Evolutionary conservation across 2,888 invertebrate genomes (phyloP).

Genomic region (Lepeophtheirus nordmannii): DNA sequence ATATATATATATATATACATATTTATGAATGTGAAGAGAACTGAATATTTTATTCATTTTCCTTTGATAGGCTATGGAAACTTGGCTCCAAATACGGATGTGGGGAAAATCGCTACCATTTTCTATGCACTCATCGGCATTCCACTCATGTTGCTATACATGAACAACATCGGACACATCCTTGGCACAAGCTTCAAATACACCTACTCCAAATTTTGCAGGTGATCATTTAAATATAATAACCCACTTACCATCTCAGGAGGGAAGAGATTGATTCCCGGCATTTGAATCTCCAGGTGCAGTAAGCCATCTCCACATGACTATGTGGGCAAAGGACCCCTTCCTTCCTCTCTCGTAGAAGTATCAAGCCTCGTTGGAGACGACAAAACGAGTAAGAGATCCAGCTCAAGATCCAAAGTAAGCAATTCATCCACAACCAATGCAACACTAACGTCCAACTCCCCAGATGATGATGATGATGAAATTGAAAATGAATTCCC

Average conservation of each 20-base stretch:
- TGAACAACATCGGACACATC: constrained; percentile 38
- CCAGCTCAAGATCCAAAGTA: neutral
- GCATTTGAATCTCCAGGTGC: neutral
- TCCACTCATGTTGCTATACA: constrained; percentile 39
- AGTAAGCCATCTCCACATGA: neutral
- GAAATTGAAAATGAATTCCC: neutral
- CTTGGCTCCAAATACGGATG: constrained; percentile 36
- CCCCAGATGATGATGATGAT: neutral
- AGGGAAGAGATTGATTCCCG: too few species aligned
- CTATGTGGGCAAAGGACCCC: neutral
- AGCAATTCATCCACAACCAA: neutral
- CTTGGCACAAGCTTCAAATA: constrained; percentile 38
- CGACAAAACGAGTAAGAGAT: neutral
- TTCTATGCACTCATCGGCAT: constrained; percentile 38
- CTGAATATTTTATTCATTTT: neutral
- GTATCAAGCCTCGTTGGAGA: neutral
- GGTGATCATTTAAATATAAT: constrained; percentile 34
- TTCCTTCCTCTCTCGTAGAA: constrained; percentile 7
- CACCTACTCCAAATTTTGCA: constrained; percentile 34
- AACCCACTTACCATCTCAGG: neutral
- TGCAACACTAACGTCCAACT: neutral
- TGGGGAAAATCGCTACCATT: constrained; percentile 37
- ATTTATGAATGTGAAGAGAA: too few species aligned
- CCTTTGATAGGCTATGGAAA: constrained; percentile 36
- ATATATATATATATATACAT: too few species aligned